Evolutionary conservation across 2,797 vertebrate genomes (phyloP).

Genomic region (Sarcoramphus papa): DNA sequence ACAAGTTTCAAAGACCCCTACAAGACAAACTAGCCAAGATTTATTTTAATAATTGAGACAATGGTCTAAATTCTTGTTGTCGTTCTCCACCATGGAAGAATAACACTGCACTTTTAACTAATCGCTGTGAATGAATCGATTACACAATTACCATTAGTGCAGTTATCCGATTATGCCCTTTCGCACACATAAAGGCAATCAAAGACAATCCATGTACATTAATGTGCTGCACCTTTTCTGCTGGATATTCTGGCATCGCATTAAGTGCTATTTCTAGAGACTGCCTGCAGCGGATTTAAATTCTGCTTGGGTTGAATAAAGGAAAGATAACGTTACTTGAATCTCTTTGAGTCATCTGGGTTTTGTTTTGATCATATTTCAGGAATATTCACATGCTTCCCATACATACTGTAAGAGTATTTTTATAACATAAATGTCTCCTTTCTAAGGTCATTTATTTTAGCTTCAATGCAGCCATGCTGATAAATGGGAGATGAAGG

Average conservation of each 20-base stretch:
- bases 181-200: not conserved
- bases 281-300: constrained; percentile 17
- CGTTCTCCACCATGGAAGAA: not conserved
- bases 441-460: constrained; percentile 35
- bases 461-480: not conserved
- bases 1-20: not conserved
- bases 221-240: not conserved
- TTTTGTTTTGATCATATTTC: constrained; percentile 41
- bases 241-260: not conserved
- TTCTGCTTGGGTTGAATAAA: constrained; percentile 1
- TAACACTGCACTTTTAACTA: not conserved
- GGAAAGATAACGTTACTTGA: constrained; percentile 28
- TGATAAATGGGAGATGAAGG: not conserved
- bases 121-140: not conserved
- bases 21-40: not conserved
- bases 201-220: not conserved
- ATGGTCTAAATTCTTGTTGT: not conserved
- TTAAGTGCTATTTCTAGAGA: constrained; percentile 12
- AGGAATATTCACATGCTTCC: not conserved
- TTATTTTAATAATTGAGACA: not conserved
- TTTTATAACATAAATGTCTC: constrained; percentile 3
- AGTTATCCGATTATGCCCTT: not conserved
- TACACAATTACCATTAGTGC: not conserved
- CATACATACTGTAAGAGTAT: not conserved
- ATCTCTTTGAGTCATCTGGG: not conserved